Base-by-base conservation (phyloP, 30 jellyfish, hydroid and myxozoan genomes). In the Hydractinia symbiolongicarpus region DNA sequence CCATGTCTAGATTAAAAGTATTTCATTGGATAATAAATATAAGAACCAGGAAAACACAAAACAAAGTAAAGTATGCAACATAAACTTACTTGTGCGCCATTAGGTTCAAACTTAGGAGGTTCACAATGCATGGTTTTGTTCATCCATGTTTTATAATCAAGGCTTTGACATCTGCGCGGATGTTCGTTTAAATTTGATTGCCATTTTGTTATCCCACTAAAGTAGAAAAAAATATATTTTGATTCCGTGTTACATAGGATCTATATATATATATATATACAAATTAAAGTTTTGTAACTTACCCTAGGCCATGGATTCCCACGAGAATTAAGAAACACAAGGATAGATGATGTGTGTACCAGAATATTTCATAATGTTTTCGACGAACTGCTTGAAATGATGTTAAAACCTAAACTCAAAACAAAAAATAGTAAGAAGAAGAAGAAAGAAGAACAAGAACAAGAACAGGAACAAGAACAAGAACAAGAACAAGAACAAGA, bases 321-420 rank as follows among this genome's bases (percentile, higher is more conserved):
- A 82, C 79, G 52, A 85, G 81, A 17, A 79, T 84, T 20, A 76
- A 82, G 83, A 90, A 90, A 19, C 52, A 54, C 4, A 90, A 61
- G 21, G 94, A 80, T 30, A 90, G 87, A 82, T 90, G 97, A 79
- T 90, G 97, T 53, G 97, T 72, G 49, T 73, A 90, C 95, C 95
- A 90, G 72, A 90, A 90, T 49, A 90, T 58, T 66, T 90, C 97
- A 75, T 73, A 90, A n/a, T 64, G 84, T 14, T 84, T 55, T 69
- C 90, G 70, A 62, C 97, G 81, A 15, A 61, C 82, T 14, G 85
- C 88, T 68, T 81, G 86, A 51, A 81, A 72, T 44, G 86, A 81
- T 40, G 86, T n/a, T 10, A 57, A 13, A 58, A 79, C 78, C 84
- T 76, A 3, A 15, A 8, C 0, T 5, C 15, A 78, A 56, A 58